phyloP scores from a whole-genome alignment of 2,113 vertebrate species.

The Cricetomys ansorgei region DNA sequence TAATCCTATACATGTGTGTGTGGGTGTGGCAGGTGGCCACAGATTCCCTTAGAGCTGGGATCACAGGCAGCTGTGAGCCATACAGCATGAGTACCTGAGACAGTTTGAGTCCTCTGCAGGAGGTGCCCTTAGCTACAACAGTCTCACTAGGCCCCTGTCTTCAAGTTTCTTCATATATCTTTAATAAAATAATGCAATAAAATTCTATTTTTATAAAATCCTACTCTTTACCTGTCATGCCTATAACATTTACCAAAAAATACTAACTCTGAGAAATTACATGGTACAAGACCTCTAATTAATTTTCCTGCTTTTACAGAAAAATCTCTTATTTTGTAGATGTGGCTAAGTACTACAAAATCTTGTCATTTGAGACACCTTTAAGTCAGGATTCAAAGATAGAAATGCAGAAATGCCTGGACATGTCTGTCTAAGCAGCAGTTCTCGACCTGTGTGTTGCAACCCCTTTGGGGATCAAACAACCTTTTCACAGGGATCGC shows the following conservation, averaged over 20 bases:
- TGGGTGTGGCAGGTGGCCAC: background rate
- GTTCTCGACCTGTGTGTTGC: too few species aligned
- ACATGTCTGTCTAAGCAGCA: background rate
- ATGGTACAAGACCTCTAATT: constrained; percentile 15
- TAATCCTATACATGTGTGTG: background rate
- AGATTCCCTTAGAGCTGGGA: background rate
- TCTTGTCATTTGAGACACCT: background rate
- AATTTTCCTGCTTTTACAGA: background rate
- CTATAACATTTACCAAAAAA: background rate
- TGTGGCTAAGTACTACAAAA: constrained; percentile 20
- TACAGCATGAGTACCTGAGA: too few species aligned
- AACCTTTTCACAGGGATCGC: too few species aligned
- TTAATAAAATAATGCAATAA: background rate
- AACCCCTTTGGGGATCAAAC: too few species aligned
- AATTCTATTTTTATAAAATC: constrained; percentile 50
- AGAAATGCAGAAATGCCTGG: background rate
- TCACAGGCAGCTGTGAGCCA: background rate
- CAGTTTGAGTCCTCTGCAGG: background rate
- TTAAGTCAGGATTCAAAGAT: background rate
- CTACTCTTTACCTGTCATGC: background rate
- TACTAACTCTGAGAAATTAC: constrained; percentile 37
- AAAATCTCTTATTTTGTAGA: background rate
- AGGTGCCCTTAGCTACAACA: background rate
- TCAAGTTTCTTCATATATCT: background rate
- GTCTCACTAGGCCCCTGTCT: background rate